These are phyloP conservation scores for Herpetotheres cachinnans DNA, from an alignment of 2,113 vertebrate genomes.

Conservation along the genomic window DNA sequence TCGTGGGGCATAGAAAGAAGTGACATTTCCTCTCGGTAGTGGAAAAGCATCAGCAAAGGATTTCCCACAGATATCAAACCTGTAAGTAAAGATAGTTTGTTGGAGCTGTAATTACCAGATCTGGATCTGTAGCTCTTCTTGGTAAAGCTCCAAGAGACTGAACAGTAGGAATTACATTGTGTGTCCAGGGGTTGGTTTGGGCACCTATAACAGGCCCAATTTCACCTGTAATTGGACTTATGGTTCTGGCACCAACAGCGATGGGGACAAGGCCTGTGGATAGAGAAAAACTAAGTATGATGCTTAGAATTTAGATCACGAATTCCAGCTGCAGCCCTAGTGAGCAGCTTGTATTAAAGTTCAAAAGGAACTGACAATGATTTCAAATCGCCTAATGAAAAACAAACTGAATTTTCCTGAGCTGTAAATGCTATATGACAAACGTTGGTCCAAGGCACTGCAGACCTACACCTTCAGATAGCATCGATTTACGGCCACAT, in stretches of 20 bases:
- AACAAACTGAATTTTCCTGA: background rate
- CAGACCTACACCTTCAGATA: background rate
- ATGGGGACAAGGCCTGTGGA: constrained; percentile 84
- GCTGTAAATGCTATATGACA: background rate
- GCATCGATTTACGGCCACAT: background rate
- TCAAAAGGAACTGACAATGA: background rate
- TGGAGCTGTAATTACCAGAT: constrained; percentile 69
- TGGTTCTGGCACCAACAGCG: constrained; percentile 74
- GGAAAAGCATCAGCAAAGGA: background rate
- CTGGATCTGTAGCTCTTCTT: constrained; percentile 65
- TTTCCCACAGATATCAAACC: background rate
- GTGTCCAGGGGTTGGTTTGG: constrained; percentile 67
- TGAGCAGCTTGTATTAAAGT: background rate
- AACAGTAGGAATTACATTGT: constrained; percentile 77
- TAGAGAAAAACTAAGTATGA: background rate
- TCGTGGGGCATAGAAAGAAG: background rate
- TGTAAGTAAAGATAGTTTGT: background rate
- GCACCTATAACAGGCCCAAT: constrained; percentile 80
- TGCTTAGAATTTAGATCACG: background rate
- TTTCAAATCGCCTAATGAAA: background rate
- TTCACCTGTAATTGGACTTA: constrained; percentile 80
- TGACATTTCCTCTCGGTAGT: background rate
- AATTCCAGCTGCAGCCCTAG: background rate
- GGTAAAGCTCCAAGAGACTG: constrained; percentile 72
- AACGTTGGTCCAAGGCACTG: background rate